A percentile compares a stretch with the other conserved stretches of the same genome.
Evolutionary conservation across 2,888 invertebrate genomes (phyloP).

Genomic region (Orthosia gothica): DNA sequence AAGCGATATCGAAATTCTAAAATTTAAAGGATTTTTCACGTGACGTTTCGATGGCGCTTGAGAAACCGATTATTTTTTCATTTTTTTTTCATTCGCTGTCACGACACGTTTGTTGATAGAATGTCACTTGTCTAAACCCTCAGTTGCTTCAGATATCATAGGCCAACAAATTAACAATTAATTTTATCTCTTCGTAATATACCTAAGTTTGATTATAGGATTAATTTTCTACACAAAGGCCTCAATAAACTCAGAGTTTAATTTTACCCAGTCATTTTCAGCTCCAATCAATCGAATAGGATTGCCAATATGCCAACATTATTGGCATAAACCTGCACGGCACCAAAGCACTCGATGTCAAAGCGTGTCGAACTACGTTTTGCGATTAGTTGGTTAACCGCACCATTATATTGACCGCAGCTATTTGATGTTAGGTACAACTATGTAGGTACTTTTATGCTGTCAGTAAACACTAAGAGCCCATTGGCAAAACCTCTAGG

Average conservation of each 20-base stretch:
- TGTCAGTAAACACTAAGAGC: background rate
- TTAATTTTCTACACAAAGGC: background rate
- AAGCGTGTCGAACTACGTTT: background rate
- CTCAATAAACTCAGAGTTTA: background rate
- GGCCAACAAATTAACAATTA: too few relatives aligned
- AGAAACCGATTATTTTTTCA: too few relatives aligned
- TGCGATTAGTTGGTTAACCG: constrained; percentile 18
- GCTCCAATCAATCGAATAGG: background rate
- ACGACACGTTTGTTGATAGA: too few relatives aligned
- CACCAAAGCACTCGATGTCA: background rate
- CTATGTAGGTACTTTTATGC: background rate
- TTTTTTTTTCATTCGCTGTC: too few relatives aligned
- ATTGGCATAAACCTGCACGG: background rate
- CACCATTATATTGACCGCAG: constrained; percentile 6
- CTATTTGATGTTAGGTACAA: background rate
- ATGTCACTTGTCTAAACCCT: too few relatives aligned
- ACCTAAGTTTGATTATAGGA: background rate
- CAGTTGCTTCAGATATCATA: too few relatives aligned
- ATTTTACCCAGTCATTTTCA: background rate
- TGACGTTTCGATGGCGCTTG: too few relatives aligned
- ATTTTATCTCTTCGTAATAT: too few relatives aligned
- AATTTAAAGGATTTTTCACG: too few relatives aligned
- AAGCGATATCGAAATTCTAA: too few relatives aligned
- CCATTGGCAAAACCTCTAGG: background rate
- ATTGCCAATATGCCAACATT: background rate